phyloP scores from a whole-genome alignment of 2,888 invertebrate genomes.

The Trilocha varians region DNA sequence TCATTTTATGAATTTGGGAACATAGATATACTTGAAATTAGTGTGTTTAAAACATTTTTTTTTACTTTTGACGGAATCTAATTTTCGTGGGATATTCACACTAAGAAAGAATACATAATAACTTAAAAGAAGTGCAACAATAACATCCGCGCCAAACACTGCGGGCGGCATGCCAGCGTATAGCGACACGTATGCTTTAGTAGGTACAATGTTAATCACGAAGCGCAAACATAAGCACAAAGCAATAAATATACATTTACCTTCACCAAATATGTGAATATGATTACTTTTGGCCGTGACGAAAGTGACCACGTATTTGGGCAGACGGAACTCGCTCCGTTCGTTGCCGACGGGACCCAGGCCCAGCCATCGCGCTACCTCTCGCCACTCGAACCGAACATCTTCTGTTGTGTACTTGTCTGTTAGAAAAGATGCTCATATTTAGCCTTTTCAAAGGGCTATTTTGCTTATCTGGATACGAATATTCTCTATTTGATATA shows the following conservation, averaged over 20 bases:
- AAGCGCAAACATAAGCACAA: conserved; percentile 63
- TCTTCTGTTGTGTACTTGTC: conserved; percentile 76
- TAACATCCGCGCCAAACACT: conserved; percentile 36
- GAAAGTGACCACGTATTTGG: conserved; percentile 77
- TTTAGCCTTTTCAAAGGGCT: no score
- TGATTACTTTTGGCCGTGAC: conserved; percentile 74
- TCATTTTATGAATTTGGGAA: no score
- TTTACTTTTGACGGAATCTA: no score
- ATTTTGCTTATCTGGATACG: no score
- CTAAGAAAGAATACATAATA: no score
- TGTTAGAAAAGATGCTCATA: conserved; percentile 35
- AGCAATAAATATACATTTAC: conserved; percentile 72
- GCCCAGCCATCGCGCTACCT: conserved; percentile 65
- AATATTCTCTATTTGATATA: no score
- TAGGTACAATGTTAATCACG: conserved; percentile 46
- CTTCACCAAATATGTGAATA: conserved; percentile 77
- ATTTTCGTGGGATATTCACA: no score
- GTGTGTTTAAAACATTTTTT: no score
- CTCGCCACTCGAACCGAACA: conserved; percentile 76
- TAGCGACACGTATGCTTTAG: conserved; percentile 46
- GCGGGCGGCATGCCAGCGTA: conserved; percentile 39
- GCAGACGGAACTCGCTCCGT: conserved; percentile 72
- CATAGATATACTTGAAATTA: no score
- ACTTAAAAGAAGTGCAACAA: conserved; percentile 12
- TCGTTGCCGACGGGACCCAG: conserved; percentile 66